Percentiles rank a stretch among this genome's conserved stretches.
Conservation (phyloP, 2,888 invertebrate species). For the Cheilosia soror region DNA sequence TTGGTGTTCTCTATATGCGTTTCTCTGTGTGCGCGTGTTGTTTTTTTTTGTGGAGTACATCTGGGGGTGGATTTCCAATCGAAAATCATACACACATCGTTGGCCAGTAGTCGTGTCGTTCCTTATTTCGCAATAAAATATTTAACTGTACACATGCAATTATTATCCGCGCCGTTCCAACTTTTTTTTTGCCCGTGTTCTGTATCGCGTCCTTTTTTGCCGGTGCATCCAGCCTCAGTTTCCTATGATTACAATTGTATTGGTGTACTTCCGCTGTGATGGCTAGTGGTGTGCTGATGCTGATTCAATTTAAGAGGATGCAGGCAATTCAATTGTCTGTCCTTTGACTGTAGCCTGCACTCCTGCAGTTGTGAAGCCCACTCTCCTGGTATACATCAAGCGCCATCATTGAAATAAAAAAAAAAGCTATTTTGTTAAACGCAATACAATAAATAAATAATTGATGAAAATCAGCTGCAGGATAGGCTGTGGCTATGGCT, state of each 20-base stretch:
- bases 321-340: neutral
- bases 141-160: constrained; percentile 21
- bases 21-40: neutral
- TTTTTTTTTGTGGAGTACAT: no score
- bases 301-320: constrained; percentile 2
- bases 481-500: neutral
- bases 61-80: constrained; percentile 19
- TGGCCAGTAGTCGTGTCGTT: neutral
- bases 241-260: neutral
- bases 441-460: constrained; percentile 37
- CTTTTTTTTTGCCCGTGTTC: neutral
- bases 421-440: constrained; percentile 9
- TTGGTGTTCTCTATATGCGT: neutral
- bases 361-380: no score
- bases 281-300: neutral
- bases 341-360: neutral
- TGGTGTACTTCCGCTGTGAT: neutral
- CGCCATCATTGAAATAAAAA: neutral
- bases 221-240: neutral
- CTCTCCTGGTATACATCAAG: neutral
- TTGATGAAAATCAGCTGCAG: constrained; percentile 19
- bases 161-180: constrained; percentile 5
- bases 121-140: constrained; percentile 33
- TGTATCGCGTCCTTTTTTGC: neutral
- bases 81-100: constrained; percentile 12